A percentile compares a stretch with the other conserved stretches of the same genome.
These are phyloP conservation scores for Chromobotia macracanthus DNA, from an alignment of 2,797 vertebrate genomes.

Conservation along the genomic window DNA sequence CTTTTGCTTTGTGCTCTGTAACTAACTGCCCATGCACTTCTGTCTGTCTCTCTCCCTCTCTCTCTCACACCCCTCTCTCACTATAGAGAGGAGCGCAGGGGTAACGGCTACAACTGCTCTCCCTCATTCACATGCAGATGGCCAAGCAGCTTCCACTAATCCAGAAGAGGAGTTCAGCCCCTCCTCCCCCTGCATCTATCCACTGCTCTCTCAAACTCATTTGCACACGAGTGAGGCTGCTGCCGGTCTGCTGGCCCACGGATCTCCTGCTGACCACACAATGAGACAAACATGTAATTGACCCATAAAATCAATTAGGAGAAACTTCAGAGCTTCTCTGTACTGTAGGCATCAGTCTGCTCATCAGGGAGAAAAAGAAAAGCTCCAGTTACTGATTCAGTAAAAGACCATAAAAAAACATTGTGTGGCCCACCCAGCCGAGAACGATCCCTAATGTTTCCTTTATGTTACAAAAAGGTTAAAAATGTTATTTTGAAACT, in stretches of 20 bases:
- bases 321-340: conserved; percentile 46
- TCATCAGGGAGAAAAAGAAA: conserved; percentile 5
- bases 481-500: too few relatives aligned
- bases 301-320: conserved; percentile 60
- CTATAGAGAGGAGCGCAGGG: conserved; percentile 53
- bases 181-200: conserved; percentile 40
- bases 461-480: too few relatives aligned
- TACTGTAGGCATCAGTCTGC: conserved; percentile 4
- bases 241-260: conserved; percentile 11
- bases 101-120: conserved; percentile 70
- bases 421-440: too few relatives aligned
- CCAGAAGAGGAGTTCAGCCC: conserved; percentile 67
- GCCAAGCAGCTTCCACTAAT: conserved; percentile 79
- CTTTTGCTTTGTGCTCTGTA: conserved; percentile 37
- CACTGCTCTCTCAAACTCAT: conserved; percentile 38
- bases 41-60: conserved; percentile 48
- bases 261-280: conserved; percentile 44
- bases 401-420: neutral
- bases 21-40: conserved; percentile 51
- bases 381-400: conserved; percentile 4
- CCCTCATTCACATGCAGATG: conserved; percentile 82
- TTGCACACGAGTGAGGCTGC: conserved; percentile 37
- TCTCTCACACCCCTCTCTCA: too few relatives aligned
- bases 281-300: conserved; percentile 50
- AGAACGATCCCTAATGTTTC: too few relatives aligned